Evolutionary conservation across 53 echinoderm and acorn worm species (phyloP), one percentile per base, ranked within the genome.

Genomic region (Crossaster papposus): DNA sequence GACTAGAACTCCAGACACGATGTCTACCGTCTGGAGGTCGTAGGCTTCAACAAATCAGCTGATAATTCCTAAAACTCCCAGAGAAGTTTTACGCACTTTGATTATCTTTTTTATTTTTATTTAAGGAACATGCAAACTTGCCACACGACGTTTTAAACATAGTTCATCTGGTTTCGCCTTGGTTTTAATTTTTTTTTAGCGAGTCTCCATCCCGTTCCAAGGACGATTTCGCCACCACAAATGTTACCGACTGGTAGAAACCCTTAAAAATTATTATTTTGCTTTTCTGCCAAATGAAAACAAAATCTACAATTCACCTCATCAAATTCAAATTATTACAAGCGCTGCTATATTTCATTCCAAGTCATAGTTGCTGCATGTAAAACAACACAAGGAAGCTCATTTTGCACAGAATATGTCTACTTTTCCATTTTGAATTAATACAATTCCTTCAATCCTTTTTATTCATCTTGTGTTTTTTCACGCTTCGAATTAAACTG

Each of bases 121-220:
- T 3, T 62, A 62, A 62, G 18, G 44, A 44, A 44, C 44, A 44
- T 44, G 62, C 62, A 62, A 14, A 62, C 17, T 20, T 62, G 23
- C 62, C 17, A 28, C 28, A 4, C 9, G 26, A 65, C 26, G 2
- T 28, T n/a, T 79, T n/a, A 52, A 3, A 50, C 52, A 9, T 51
- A 3, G 11, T 14, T 33, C 51, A 70, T 71, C 80, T 65, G 52
- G 51, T 52, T 55, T 62, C 24, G 51, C 72, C 55, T 50, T 2
- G 30, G 7, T 51, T 65, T 77, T 11, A 76, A 36, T 77, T 58
- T 63, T 0, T 79, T 28, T 70, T 44, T 17, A 70, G 9, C 44
- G 15, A 70, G 83, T 17, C 26, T 70, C 37, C 83, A 55, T 37
- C 83, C 83, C 24, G 83, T 11, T 36, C 20, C 75, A 14, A 36